Conservation (phyloP, 2,797 vertebrate species). For the Kryptolebias ocellatus region DNA sequence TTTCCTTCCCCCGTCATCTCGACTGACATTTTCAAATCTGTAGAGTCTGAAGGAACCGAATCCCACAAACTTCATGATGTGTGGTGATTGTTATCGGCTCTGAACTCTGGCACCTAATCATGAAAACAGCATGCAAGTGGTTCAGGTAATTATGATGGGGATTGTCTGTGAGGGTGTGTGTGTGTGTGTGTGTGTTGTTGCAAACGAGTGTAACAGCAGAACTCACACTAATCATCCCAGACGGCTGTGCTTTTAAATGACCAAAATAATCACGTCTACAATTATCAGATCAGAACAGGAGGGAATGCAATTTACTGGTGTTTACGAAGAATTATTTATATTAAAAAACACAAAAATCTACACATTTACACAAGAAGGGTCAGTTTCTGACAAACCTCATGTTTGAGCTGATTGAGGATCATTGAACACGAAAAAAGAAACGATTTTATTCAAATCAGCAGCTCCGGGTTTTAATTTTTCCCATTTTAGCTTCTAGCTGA, state of each 20-base stretch:
- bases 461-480: too few species aligned
- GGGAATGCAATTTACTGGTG: too few species aligned
- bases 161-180: slow-evolving; percentile 13
- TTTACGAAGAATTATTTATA: too few species aligned
- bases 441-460: too few species aligned
- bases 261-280: slow-evolving; percentile 28
- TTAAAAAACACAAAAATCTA: too few species aligned
- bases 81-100: slow-evolving; percentile 44
- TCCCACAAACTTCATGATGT: slow-evolving; percentile 38
- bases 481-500: too few species aligned
- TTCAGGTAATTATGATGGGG: slow-evolving; percentile 45
- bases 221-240: slow-evolving; percentile 5
- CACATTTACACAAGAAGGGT: too few species aligned
- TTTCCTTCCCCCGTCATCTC: slow-evolving; percentile 12
- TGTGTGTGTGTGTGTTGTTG: not conserved
- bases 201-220: not conserved
- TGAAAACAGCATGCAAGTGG: slow-evolving; percentile 53
- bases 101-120: slow-evolving; percentile 62
- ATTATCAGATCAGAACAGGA: not conserved
- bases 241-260: slow-evolving; percentile 15
- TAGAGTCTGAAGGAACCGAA: not conserved
- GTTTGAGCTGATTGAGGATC: too few species aligned
- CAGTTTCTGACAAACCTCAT: too few species aligned
- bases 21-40: slow-evolving; percentile 46
- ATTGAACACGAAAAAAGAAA: too few species aligned